Conservation (phyloP, 37 sponge, comb jelly and placozoan genomes). For the Agelas oroides region DNA sequence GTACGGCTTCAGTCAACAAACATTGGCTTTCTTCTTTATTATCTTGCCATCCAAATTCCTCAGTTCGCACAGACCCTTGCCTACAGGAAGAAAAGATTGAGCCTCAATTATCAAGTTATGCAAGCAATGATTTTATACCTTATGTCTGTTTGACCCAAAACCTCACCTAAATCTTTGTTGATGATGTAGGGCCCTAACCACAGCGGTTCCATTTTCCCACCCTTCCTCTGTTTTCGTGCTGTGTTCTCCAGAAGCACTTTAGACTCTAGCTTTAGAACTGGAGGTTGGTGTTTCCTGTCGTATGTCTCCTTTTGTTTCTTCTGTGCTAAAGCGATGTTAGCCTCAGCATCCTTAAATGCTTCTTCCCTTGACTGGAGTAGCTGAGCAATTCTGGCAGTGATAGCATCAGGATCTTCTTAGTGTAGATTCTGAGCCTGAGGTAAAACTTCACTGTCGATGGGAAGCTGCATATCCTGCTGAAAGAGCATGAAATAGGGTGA, state of each 20-base stretch:
- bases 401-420: background rate
- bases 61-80: background rate
- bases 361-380: background rate
- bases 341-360: slow-evolving; percentile 1
- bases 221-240: slow-evolving; percentile 25
- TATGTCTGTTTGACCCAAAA: too few species aligned
- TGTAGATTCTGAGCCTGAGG: background rate
- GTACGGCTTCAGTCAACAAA: background rate
- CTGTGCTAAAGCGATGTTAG: slow-evolving; percentile 28
- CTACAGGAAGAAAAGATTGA: too few species aligned
- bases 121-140: too few species aligned
- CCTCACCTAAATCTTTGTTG: background rate
- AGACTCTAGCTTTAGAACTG: background rate
- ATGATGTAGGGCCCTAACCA: slow-evolving; percentile 47
- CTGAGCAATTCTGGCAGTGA: background rate
- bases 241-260: slow-evolving; percentile 39
- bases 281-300: slow-evolving; percentile 24
- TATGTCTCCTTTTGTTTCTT: slow-evolving; percentile 33
- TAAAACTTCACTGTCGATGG: slow-evolving; percentile 16
- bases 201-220: slow-evolving; percentile 25
- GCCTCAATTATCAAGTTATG: too few species aligned
- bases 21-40: background rate
- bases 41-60: background rate
- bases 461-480: slow-evolving; percentile 25
- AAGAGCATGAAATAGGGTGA: slow-evolving; percentile 39